Conservation (phyloP, 2,113 vertebrate genomes). For the Percopsis transmontana region DNA sequence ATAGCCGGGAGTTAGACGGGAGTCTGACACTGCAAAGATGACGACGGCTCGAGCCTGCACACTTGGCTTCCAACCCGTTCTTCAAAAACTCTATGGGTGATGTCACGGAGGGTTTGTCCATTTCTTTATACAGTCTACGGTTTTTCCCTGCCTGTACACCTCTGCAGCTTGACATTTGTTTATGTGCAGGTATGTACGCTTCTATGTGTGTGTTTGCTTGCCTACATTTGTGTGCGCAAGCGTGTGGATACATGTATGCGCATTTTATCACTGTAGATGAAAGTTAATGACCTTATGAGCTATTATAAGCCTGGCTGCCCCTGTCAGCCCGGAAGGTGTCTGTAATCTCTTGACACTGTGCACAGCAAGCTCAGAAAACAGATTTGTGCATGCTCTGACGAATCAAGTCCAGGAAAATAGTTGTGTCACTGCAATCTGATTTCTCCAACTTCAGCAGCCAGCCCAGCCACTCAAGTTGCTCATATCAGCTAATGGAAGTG, state of each 20-base stretch:
- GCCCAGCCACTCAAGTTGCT: slow-evolving; percentile 49
- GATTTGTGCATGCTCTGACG: slow-evolving; percentile 41
- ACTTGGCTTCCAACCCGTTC: no score
- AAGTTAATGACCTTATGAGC: slow-evolving; percentile 42
- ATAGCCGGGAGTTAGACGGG: no score
- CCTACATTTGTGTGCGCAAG: neutral
- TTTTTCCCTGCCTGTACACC: neutral
- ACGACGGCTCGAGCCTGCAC: no score
- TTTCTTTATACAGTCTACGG: no score
- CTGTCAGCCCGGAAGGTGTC: slow-evolving; percentile 42
- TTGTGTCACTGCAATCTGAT: slow-evolving; percentile 62
- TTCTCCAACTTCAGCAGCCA: slow-evolving; percentile 40
- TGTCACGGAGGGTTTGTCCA: no score
- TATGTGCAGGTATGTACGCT: neutral
- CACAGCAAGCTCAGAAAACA: slow-evolving; percentile 25
- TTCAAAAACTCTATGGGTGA: no score
- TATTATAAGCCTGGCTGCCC: slow-evolving; percentile 54
- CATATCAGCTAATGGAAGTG: slow-evolving; percentile 72
- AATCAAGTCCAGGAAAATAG: slow-evolving; percentile 55
- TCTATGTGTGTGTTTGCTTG: neutral
- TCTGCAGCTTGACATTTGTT: neutral
- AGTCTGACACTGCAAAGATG: no score
- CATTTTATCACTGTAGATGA: slow-evolving; percentile 48
- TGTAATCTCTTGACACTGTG: slow-evolving; percentile 46
- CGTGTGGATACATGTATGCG: neutral